Conservation (phyloP, 1,140 invertebrate species). For the Drosophila kikkawai region DNA sequence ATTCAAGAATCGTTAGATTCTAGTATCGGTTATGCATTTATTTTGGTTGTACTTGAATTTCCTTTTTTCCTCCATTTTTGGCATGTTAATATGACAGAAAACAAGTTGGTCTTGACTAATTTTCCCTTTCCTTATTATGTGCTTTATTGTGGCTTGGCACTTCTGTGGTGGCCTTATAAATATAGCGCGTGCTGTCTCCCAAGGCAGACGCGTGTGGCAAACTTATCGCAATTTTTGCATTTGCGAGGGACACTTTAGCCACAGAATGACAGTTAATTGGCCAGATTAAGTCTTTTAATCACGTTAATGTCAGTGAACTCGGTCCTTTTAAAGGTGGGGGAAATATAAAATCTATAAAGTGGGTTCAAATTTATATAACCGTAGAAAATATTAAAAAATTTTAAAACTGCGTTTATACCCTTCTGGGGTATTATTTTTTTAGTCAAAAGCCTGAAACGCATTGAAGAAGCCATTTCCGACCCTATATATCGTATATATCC, state of each 20-base stretch:
- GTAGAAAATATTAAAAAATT: neutral
- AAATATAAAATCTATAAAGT: neutral
- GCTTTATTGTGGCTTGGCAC: neutral
- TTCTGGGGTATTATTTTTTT: neutral
- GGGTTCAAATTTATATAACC: neutral
- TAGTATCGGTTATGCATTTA: neutral
- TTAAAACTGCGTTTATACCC: neutral
- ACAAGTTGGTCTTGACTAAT: conserved; percentile 9
- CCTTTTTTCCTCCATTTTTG: neutral
- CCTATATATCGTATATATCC: neutral
- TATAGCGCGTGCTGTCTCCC: conserved; percentile 7
- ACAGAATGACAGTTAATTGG: neutral
- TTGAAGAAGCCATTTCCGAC: too few species aligned
- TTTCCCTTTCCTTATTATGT: conserved; percentile 2
- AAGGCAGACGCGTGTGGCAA: conserved; percentile 29
- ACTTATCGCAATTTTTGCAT: conserved; percentile 18
- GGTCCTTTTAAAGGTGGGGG: neutral
- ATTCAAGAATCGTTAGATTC: neutral
- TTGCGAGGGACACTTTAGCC: conserved; percentile 13
- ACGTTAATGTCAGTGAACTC: conserved; percentile 22
- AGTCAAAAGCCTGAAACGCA: neutral
- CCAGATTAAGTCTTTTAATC: conserved; percentile 14
- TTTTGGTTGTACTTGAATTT: neutral
- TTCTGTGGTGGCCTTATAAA: conserved; percentile 15
- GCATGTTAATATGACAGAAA: conserved; percentile 29